Conservation (phyloP, 2,797 vertebrate genomes). For the Rousettus madagascariensis region DNA sequence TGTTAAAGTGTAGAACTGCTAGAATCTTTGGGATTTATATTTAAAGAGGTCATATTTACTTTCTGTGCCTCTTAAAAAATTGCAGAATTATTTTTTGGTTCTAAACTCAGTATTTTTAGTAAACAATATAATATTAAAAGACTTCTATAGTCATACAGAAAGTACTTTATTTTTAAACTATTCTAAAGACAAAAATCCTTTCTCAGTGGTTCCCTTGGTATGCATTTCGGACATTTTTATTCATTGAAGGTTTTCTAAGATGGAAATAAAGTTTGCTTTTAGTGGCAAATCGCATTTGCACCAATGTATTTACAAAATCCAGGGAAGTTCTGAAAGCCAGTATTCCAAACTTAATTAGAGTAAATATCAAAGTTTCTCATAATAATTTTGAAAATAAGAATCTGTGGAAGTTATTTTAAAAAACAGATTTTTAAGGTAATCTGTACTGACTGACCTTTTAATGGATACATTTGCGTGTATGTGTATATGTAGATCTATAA, state of each 20-base stretch:
- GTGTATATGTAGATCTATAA: background rate
- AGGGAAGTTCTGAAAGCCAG: conserved; percentile 75
- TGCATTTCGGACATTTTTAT: conserved; percentile 55
- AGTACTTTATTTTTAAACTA: conserved; percentile 62
- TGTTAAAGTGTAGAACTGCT: conserved; percentile 42
- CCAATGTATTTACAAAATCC: conserved; percentile 68
- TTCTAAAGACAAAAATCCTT: conserved; percentile 27
- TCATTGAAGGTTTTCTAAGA: conserved; percentile 66
- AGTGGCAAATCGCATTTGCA: conserved; percentile 71
- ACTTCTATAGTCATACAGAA: conserved; percentile 55
- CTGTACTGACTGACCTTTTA: conserved; percentile 53
- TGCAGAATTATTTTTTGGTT: conserved; percentile 64
- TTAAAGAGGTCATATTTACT: conserved; percentile 55
- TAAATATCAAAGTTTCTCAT: conserved; percentile 76
- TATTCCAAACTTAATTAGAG: conserved; percentile 55
- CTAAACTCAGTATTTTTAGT: conserved; percentile 66
- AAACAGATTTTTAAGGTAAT: conserved; percentile 59
- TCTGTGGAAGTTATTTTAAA: conserved; percentile 24
- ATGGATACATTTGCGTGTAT: conserved; percentile 26
- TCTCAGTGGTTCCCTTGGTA: background rate
- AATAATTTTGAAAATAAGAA: conserved; percentile 71
- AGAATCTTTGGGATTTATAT: conserved; percentile 32
- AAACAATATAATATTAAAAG: conserved; percentile 63
- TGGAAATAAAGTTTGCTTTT: conserved; percentile 83
- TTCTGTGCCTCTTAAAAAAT: conserved; percentile 48